Percentiles rank a stretch among this genome's conserved stretches.
phyloP scores from a whole-genome alignment of 2,113 vertebrate genomes.

The Phalacrocorax carbo region DNA sequence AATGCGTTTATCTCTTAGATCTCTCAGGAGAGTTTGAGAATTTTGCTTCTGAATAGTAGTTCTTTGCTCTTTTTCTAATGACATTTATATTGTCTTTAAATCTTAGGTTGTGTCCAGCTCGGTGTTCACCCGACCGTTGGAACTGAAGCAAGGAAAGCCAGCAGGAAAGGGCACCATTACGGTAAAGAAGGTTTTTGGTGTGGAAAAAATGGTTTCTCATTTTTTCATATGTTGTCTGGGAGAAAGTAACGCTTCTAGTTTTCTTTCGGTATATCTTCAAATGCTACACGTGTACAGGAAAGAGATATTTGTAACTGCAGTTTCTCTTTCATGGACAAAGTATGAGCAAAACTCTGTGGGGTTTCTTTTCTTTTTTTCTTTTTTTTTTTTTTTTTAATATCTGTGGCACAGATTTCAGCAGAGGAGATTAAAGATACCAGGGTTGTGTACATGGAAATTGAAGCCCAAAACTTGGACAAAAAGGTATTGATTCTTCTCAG shows the following conservation, averaged over 20 bases:
- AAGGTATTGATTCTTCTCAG: constrained; percentile 74
- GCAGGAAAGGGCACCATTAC: constrained; percentile 88
- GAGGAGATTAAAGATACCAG: constrained; percentile 90
- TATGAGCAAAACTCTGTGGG: not conserved
- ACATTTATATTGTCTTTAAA: not conserved
- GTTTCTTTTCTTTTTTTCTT: not conserved
- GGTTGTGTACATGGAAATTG: constrained; percentile 81
- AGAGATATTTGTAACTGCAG: not conserved
- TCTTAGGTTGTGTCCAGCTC: constrained; percentile 88
- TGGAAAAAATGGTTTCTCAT: not conserved
- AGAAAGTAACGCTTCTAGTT: not conserved
- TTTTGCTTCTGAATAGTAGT: not conserved
- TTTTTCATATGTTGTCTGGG: not conserved
- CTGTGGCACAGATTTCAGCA: constrained; percentile 79
- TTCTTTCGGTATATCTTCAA: not conserved
- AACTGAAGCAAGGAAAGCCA: constrained; percentile 88
- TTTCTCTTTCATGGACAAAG: not conserved
- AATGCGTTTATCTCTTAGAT: not conserved
- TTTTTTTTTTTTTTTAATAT: not conserved
- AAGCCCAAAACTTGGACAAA: constrained; percentile 89
- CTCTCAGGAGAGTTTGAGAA: not conserved
- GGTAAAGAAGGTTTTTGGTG: constrained; percentile 44
- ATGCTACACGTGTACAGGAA: not conserved
- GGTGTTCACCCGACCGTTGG: constrained; percentile 80
- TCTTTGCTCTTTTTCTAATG: not conserved